A percentile compares a stretch with the other conserved stretches of the same genome.
Conservation (phyloP, 2,797 vertebrate genomes). For the Clarias laeviceps region DNA sequence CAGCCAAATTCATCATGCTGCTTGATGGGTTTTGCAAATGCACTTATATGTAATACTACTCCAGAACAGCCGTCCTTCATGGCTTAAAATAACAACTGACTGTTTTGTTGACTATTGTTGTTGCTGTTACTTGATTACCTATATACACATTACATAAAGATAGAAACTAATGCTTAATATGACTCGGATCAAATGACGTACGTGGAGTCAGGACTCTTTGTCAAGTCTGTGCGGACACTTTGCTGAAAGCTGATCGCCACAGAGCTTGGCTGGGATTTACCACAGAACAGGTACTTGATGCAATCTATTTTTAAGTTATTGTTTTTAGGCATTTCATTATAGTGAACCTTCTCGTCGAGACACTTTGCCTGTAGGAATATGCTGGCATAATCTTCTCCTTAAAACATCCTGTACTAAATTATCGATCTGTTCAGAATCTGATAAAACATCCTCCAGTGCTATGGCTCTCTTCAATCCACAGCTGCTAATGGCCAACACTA, state of each 20-base stretch:
- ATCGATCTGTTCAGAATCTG: background rate
- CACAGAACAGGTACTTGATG: background rate
- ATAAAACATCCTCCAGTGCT: background rate
- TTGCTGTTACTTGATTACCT: background rate
- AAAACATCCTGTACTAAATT: background rate
- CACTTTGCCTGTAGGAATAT: background rate
- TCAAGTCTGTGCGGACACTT: background rate
- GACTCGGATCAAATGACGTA: conserved; percentile 2
- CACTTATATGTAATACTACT: too few relatives aligned
- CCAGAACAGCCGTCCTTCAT: too few relatives aligned
- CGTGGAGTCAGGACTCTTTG: background rate
- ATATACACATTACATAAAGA: background rate
- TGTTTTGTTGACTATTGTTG: too few relatives aligned
- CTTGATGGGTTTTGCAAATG: too few relatives aligned
- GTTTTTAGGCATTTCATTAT: background rate
- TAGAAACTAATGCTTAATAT: background rate
- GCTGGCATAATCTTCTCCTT: background rate
- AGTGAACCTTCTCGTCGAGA: background rate
- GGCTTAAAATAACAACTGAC: too few relatives aligned
- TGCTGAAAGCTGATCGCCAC: background rate
- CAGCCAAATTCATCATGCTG: too few relatives aligned
- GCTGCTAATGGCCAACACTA: background rate
- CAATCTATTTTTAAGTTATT: background rate
- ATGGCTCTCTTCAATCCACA: background rate
- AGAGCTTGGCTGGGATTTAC: background rate